Conservation (phyloP, 2,113 vertebrate genomes). For the Microcebus jonahi region DNA sequence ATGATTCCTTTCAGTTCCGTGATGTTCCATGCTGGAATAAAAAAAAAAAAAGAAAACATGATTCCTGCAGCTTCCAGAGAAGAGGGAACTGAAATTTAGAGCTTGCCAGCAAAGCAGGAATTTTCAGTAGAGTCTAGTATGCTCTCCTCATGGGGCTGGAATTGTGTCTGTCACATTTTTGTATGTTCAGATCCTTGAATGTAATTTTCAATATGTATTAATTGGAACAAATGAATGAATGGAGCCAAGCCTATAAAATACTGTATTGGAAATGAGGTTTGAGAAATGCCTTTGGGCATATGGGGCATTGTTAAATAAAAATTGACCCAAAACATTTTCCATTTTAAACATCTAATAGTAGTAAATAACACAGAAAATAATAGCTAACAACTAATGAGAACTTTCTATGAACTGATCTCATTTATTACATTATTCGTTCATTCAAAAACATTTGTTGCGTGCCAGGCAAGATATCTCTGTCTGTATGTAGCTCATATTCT, state of each 20-base stretch:
- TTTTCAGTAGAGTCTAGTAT: neutral
- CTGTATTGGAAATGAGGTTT: neutral
- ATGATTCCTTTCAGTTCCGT: neutral
- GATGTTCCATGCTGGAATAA: no score
- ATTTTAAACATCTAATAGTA: neutral
- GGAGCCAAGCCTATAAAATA: neutral
- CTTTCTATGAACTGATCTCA: neutral
- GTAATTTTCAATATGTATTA: neutral
- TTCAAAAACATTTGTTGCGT: neutral
- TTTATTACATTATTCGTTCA: neutral
- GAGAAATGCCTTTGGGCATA: neutral
- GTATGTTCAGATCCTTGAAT: neutral
- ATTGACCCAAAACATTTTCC: neutral
- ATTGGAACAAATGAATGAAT: neutral
- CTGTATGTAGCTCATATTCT: neutral
- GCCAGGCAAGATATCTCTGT: neutral
- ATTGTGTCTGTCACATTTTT: neutral
- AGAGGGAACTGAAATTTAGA: neutral
- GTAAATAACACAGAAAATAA: constrained; percentile 8
- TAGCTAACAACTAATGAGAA: neutral
- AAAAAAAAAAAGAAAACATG: neutral
- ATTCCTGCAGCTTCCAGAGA: neutral
- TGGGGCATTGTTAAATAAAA: neutral
- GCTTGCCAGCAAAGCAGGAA: neutral
- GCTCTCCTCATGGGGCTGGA: neutral